Conservation (phyloP, 2,888 invertebrate genomes). For the Lepidochitona cinerea region DNA sequence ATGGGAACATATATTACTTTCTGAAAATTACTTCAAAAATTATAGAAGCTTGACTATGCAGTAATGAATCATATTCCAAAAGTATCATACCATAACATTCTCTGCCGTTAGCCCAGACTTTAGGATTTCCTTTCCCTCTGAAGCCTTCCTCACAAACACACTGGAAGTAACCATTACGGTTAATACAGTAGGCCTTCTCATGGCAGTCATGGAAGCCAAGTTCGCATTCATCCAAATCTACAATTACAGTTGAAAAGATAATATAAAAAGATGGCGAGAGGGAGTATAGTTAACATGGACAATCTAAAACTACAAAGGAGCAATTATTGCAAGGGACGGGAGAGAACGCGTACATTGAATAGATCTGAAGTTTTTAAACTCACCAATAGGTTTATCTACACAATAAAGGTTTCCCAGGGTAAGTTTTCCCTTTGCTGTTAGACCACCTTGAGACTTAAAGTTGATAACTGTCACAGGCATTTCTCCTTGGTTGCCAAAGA, state of each 20-base stretch:
- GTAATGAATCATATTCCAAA: no score
- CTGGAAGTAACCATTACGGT: conserved; percentile 90
- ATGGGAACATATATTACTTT: no score
- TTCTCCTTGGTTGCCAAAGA: conserved; percentile 28
- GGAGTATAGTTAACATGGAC: neutral
- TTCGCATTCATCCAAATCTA: conserved; percentile 91
- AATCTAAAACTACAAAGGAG: neutral
- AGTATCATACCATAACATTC: conserved; percentile 11
- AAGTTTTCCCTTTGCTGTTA: conserved; percentile 28
- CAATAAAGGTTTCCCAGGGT: conserved; percentile 50
- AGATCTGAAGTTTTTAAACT: neutral
- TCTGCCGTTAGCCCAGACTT: conserved; percentile 8
- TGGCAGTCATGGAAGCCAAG: conserved; percentile 82
- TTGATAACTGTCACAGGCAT: conserved; percentile 44
- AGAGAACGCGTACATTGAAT: neutral
- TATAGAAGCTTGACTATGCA: no score
- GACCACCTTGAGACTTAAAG: conserved; percentile 19
- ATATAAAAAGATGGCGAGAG: neutral
- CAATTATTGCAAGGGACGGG: neutral
- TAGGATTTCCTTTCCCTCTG: conserved; percentile 28
- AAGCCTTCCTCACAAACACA: conserved; percentile 82
- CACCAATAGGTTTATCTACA: neutral
- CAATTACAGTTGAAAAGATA: conserved; percentile 48
- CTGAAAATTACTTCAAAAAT: no score
- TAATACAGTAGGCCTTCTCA: conserved; percentile 88